Conservation (phyloP, 2,888 invertebrate genomes). For the Tetranychus piercei region DNA sequence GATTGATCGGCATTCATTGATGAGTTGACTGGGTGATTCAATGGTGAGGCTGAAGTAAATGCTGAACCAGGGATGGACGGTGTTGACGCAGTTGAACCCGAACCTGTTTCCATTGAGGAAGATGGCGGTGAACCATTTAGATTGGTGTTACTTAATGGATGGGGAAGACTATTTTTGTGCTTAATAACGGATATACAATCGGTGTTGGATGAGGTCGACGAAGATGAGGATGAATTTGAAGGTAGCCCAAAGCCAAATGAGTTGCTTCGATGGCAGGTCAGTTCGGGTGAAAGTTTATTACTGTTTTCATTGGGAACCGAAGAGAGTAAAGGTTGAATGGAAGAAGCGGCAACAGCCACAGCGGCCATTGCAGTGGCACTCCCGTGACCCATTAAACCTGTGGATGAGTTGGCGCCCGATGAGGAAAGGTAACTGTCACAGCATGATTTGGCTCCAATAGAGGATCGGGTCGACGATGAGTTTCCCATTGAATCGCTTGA, state of each 20-base stretch:
- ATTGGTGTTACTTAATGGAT: background rate
- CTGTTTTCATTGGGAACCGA: conserved; percentile 14
- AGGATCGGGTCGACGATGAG: background rate
- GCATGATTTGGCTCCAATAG: conserved; percentile 21
- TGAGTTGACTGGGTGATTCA: background rate
- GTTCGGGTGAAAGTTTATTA: conserved; percentile 17
- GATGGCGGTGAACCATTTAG: background rate
- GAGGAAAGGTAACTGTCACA: conserved; percentile 24
- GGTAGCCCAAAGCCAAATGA: background rate
- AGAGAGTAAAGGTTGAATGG: conserved; percentile 28
- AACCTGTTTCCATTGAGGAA: conserved; percentile 11
- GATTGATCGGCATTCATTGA: conserved; percentile 37
- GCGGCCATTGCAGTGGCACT: conserved; percentile 13
- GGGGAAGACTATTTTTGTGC: conserved; percentile 21
- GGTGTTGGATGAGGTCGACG: background rate
- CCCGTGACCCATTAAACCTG: conserved; percentile 9
- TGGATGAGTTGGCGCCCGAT: background rate
- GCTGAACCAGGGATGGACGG: conserved; percentile 14
- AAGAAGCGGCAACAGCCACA: conserved; percentile 25
- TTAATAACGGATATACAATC: conserved; percentile 24
- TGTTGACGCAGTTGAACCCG: conserved; percentile 8
- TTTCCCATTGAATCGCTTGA: background rate
- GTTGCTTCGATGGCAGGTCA: background rate
- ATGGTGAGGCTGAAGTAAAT: conserved; percentile 19
- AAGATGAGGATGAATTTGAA: background rate